phyloP scores from a whole-genome alignment of 2,113 vertebrate genomes.

The Rhombomys opimus region DNA sequence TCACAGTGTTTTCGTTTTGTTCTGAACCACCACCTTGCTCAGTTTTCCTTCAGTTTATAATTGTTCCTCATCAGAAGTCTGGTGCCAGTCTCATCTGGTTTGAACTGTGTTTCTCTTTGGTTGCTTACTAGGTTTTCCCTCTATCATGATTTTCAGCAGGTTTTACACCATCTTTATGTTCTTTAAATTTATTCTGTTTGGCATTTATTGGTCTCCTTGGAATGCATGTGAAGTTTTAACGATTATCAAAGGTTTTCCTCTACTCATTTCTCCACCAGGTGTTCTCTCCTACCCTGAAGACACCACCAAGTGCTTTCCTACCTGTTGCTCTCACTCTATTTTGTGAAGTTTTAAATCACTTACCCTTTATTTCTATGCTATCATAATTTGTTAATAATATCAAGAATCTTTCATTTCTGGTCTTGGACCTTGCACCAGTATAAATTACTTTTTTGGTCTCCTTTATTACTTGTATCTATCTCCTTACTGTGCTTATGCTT shows the following conservation, averaged over 20 bases:
- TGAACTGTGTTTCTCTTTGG: background rate
- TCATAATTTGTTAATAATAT: background rate
- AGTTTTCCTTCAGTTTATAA: background rate
- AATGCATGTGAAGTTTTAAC: background rate
- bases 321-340: background rate
- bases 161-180: background rate
- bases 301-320: too few species aligned
- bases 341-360: background rate
- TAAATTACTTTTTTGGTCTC: background rate
- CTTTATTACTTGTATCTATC: background rate
- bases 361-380: background rate
- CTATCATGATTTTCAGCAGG: background rate
- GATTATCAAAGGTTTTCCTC: background rate
- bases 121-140: background rate
- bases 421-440: background rate
- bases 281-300: background rate
- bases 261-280: too few species aligned
- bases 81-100: background rate
- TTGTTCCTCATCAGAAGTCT: background rate
- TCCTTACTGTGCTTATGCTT: too few species aligned
- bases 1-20: background rate
- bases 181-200: background rate
- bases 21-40: background rate
- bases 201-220: background rate
- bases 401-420: background rate